Percentiles rank a stretch among this genome's conserved stretches.
Conservation (phyloP, 2,113 vertebrate genomes). For the Albula goreensis region DNA sequence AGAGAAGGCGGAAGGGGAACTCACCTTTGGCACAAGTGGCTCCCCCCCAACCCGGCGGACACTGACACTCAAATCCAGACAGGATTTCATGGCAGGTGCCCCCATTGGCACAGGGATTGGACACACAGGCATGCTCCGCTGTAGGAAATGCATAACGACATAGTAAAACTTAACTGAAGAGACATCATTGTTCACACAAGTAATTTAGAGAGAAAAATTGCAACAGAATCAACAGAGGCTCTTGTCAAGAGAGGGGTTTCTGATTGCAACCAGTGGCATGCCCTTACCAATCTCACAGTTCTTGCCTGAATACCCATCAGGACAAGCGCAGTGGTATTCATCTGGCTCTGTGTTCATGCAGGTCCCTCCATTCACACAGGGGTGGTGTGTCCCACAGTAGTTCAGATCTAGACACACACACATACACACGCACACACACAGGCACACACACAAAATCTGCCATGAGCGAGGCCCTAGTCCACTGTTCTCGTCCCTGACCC, state of each 20-base stretch:
- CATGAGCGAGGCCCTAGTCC: background rate
- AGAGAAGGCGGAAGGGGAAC: conserved; percentile 38
- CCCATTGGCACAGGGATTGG: conserved; percentile 91
- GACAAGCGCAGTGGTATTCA: conserved; percentile 87
- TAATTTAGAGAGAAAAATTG: background rate
- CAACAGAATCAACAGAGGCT: background rate
- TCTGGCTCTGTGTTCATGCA: conserved; percentile 92
- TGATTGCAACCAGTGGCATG: background rate
- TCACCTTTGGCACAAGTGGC: conserved; percentile 90
- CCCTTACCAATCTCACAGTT: conserved; percentile 88
- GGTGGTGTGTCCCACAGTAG: conserved; percentile 91
- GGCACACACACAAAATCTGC: background rate
- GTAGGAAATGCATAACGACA: conserved; percentile 11
- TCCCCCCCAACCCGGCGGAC: conserved; percentile 88
- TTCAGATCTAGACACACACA: conserved; percentile 80
- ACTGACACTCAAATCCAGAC: conserved; percentile 89
- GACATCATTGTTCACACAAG: background rate
- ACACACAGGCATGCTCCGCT: conserved; percentile 92
- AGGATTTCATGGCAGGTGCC: conserved; percentile 87
- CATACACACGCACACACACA: background rate
- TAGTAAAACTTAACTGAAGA: background rate
- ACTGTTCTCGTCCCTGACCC: background rate
- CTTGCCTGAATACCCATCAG: conserved; percentile 87
- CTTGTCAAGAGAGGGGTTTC: background rate
- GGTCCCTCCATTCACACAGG: conserved; percentile 87